Evolutionary conservation across 2,888 invertebrate species (phyloP).

Genomic region (Drosophila acutilabella): DNA sequence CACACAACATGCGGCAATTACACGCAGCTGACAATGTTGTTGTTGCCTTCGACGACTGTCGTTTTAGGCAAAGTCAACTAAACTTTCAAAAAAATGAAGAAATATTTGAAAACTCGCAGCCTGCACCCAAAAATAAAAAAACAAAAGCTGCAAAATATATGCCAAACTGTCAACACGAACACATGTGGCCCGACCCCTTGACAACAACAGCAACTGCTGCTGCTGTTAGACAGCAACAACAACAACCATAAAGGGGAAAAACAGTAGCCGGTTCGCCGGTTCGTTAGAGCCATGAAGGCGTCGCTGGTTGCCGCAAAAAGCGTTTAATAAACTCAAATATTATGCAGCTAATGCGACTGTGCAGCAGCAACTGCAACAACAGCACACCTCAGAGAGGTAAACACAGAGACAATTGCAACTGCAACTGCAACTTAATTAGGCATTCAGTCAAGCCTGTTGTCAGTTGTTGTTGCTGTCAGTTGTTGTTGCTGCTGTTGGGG

Average conservation of each 20-base stretch:
- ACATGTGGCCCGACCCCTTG: constrained; percentile 42
- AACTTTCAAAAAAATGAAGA: constrained; percentile 52
- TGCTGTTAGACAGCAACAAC: too few species aligned
- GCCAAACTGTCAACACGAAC: constrained; percentile 66
- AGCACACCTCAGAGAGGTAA: constrained; percentile 36
- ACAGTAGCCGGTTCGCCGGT: constrained; percentile 40
- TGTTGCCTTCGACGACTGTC: constrained; percentile 34
- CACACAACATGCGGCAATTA: constrained; percentile 38
- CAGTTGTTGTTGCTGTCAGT: constrained; percentile 5
- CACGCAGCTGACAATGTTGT: constrained; percentile 48
- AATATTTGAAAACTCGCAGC: constrained; percentile 10
- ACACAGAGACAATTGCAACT: constrained; percentile 37
- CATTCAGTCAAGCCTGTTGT: constrained; percentile 53
- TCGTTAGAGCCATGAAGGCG: constrained; percentile 15
- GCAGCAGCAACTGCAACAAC: constrained; percentile 16
- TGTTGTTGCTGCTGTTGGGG: constrained; percentile 23
- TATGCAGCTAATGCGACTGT: constrained; percentile 40
- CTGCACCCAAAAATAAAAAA: constrained; percentile 48
- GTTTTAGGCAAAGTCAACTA: constrained; percentile 60
- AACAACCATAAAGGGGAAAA: constrained; percentile 8
- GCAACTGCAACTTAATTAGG: constrained; percentile 69
- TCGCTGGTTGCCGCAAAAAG: constrained; percentile 12
- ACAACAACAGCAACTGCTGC: constrained; percentile 13
- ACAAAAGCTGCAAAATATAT: constrained; percentile 44
- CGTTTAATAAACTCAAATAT: constrained; percentile 36